Evolutionary conservation across 2,888 invertebrate species (phyloP), one percentile per base, ranked within the genome.

Genomic region (Cryptosula pallasiana): DNA sequence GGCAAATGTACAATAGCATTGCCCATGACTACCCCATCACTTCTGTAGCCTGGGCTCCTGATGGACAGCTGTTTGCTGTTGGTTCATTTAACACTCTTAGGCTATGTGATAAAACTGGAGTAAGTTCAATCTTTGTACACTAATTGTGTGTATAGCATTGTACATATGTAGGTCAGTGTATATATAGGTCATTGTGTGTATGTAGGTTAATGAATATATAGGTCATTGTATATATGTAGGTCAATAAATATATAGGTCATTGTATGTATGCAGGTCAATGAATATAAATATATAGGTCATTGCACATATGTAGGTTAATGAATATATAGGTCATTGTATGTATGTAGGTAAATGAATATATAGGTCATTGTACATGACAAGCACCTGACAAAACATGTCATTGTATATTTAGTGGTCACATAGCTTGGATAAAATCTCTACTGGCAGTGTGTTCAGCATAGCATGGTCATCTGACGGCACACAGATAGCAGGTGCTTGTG

Each of bases 381-480:
- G 45, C 45, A 45, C 45, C 45, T 45, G 9, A 45, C 20, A 45
- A 13, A 45, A 13, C 5, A 13, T 20, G 5, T 20, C 5, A 45
- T 45, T 45, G 45, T 45, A 45, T 45, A 45, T 45, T 20, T 80
- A 96, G 94, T 98, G 97, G 96, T 93, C 95, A 0, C 91, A 95
- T 84, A 92, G 92, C 70, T 87, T 97, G 75, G 95, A 95, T 77
- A 92, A 94, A 78, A 92, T 94, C 1, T 88, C 89, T 76, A 91
- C 92, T 0, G 98, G 98, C 3, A 95, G 95, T 77, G 90, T 99
- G 74, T 94, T 93, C 82, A 89, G 90, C 75, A 87, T 97, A 69
- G 89, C 92, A 1, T 99, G 98, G 98, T 96, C 96, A 1, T 90
- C 90, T 71, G 98, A 99, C 86, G 94, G 96, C 1, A 97, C 96